Evolutionary conservation across 1,140 invertebrate genomes (phyloP), one percentile per base, ranked within the genome.

Genomic region (Galendromus occidentalis): DNA sequence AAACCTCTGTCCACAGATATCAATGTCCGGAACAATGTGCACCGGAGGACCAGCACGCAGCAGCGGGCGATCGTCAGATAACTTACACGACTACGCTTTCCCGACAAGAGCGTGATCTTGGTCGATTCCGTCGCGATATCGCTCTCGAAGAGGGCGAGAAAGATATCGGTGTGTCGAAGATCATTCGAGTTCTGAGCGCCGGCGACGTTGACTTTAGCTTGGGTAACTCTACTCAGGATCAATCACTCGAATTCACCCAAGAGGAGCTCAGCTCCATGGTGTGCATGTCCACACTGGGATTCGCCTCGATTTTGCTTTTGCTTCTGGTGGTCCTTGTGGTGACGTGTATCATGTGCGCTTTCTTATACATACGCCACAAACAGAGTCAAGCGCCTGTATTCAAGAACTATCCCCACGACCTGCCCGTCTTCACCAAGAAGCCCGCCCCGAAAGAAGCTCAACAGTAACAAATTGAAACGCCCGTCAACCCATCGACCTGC

Each of bases 211-310:
- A 87, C 41, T 90, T 91, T 73, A 79, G 85, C 22, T 79, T 88
- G 63, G 82, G 86, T 55, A 75, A 77, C 47, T 78, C 79, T 69
- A 74, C 70, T 42, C 78, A 76, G 7, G 44, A 69, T 65, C 76
- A 67, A 65, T 71, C 22, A 69, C 73, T 71, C 14, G 69, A 72
- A 7, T 69, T 68, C 6, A 65, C 45, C 20, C 47, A 67, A 29
- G 66, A 66, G 20, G 70, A 70, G 20, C 65, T 68, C 4, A 45
- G 64, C n/a, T 82, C 82, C 18, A 78, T 88, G 68, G 88, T 93
- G 65, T 93, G 89, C 74, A 91, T 93, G 86, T 91, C 88, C 0
- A 89, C 87, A 1, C 85, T 87, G 14, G 86, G 87, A 0, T 91
- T 92, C 73, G 85, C 87, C 41, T 84, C 87, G 6, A 87, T 87